These are phyloP conservation scores for Sminthopsis crassicaudata DNA, from an alignment of 2,113 vertebrate species.

Conservation along the genomic window DNA sequence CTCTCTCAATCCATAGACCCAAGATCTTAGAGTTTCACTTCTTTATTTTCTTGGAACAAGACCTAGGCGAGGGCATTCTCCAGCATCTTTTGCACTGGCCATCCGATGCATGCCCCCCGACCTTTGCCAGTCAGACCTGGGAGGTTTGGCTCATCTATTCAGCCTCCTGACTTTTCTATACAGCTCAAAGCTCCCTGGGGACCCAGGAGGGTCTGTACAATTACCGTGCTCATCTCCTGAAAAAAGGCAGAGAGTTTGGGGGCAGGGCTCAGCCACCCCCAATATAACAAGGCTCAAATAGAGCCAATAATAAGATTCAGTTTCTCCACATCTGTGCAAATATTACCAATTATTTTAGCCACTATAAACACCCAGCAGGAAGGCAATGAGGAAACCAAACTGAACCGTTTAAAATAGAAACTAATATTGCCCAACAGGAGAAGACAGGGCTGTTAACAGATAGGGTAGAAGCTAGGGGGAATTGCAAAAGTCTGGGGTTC, in stretches of 20 bases:
- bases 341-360: slow-evolving; percentile 80
- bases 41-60: not conserved
- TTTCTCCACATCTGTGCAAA: slow-evolving; percentile 78
- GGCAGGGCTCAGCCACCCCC: slow-evolving; percentile 54
- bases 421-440: slow-evolving; percentile 63
- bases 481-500: not conserved
- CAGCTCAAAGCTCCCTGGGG: slow-evolving; percentile 6
- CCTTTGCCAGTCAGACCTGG: slow-evolving; percentile 18
- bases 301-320: slow-evolving; percentile 63
- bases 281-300: slow-evolving; percentile 46
- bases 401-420: slow-evolving; percentile 80
- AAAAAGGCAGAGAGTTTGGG: slow-evolving; percentile 33
- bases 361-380: slow-evolving; percentile 79
- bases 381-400: slow-evolving; percentile 72
- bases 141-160: slow-evolving; percentile 38
- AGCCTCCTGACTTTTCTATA: not conserved
- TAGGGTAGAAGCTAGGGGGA: not conserved
- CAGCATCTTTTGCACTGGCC: not conserved
- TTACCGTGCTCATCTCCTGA: slow-evolving; percentile 21
- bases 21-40: not conserved
- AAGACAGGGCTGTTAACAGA: slow-evolving; percentile 24
- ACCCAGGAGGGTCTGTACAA: not conserved
- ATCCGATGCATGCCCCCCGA: not conserved
- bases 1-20: not conserved
- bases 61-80: not conserved